Evolutionary conservation across 2,113 vertebrate species (phyloP).

Genomic region (Epinephelus lanceolatus): DNA sequence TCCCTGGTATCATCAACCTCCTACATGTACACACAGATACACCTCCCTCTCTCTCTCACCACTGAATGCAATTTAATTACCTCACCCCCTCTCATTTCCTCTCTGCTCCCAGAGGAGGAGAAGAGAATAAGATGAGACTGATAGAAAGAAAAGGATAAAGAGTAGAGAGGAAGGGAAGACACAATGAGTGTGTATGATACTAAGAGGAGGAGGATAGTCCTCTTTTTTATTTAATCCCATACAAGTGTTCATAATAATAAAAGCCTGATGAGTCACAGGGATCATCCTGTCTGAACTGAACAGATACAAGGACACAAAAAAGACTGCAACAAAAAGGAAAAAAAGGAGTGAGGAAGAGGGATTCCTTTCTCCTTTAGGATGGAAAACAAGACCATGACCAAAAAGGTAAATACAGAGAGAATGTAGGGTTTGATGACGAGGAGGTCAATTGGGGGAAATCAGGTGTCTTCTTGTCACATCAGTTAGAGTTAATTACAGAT

Average conservation of each 20-base stretch:
- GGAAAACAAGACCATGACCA: background rate
- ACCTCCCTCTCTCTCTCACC: constrained; percentile 3
- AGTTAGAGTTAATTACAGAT: too few species aligned
- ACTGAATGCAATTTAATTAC: constrained; percentile 66
- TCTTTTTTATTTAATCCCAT: constrained; percentile 46
- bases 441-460: too few species aligned
- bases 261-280: constrained; percentile 49
- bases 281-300: constrained; percentile 51
- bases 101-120: constrained; percentile 49
- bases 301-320: constrained; percentile 5
- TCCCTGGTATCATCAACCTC: constrained; percentile 2
- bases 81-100: constrained; percentile 51
- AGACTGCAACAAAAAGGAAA: too few species aligned
- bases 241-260: constrained; percentile 36
- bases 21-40: background rate
- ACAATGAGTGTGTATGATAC: background rate
- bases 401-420: background rate
- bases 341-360: background rate
- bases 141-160: constrained; percentile 40
- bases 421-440: background rate
- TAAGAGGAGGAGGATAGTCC: constrained; percentile 22
- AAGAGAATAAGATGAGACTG: constrained; percentile 23
- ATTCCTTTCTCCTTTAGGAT: background rate
- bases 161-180: background rate
- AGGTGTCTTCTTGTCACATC: too few species aligned